Base-by-base conservation (phyloP, 2,888 invertebrate genomes). In the Hetaerina titia region DNA sequence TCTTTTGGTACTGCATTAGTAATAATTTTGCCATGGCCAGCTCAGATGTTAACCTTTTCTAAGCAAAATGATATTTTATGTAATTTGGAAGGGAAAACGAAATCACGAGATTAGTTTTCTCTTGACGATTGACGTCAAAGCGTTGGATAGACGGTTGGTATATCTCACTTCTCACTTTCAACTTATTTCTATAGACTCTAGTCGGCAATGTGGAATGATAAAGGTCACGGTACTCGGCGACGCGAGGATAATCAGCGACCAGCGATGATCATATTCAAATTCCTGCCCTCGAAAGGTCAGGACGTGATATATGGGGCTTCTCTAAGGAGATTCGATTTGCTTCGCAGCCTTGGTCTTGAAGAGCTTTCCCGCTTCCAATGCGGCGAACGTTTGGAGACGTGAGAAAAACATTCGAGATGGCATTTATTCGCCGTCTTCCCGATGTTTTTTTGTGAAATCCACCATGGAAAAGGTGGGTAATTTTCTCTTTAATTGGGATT, bases 261-360 rank as follows among this genome's bases (percentile, higher is more conserved):
- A n/a, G n/a, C 11, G 81, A 13, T 81, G 81, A 81, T 81, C 81
- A 11, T 31, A 81, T 81, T 81, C 81, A 81, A 81, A 81, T 81
- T 81, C 81, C 81, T 81, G 19, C 81, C 31, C 81, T 81, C 81
- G 13, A 31, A 81, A 81, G 81, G 81, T 81, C 81, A n/a, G 13
- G 81, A 31, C 81, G 81, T 81, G 81, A 81, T 81, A 15, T 81
- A 81, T 81, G 81, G 4, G 81, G 81, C 81, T 81, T 81, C 81
- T 81, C 81, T 31, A 31, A n/a, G n/a, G 81, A 81, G 13, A 15
- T 69, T 69, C 81, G 25, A 81, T 81, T 31, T 81, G 31, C 31
- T 31, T 15, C 13, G 31, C 31, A 7, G 31, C 7, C 25, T 25
- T 31, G 74, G 25, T 74, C 25, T 9, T n/a, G 74, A 19, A 13